A percentile compares a stretch with the other conserved stretches of the same genome.
These are phyloP conservation scores for Macrotus californicus DNA, from an alignment of 2,113 vertebrate genomes.

Conservation along the genomic window DNA sequence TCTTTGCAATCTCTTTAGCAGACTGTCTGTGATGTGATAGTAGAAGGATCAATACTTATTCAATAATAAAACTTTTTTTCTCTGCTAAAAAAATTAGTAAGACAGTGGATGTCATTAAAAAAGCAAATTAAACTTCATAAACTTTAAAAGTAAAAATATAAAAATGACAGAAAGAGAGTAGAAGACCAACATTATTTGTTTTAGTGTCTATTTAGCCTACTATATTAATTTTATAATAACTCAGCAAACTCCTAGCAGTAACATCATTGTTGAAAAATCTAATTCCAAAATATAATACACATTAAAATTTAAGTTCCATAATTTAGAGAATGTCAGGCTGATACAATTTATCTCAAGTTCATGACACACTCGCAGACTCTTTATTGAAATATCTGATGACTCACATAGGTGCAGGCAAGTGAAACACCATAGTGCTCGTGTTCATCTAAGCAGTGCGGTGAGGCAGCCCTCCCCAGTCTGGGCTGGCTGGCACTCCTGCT, in stretches of 20 bases:
- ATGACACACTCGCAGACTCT: background rate
- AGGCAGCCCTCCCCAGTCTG: background rate
- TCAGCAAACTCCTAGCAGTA: background rate
- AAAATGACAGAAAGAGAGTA: background rate
- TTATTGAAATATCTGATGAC: background rate
- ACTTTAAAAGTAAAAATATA: constrained; percentile 2
- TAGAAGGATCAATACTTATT: background rate
- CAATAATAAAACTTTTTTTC: background rate
- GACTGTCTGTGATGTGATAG: background rate
- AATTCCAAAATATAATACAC: constrained; percentile 36
- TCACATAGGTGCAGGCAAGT: background rate
- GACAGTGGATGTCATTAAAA: background rate
- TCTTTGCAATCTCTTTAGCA: background rate
- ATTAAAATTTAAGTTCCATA: background rate
- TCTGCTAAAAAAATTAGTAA: background rate
- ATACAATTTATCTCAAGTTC: background rate
- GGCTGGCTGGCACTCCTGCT: background rate
- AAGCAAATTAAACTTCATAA: constrained; percentile 10
- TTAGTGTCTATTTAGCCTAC: background rate
- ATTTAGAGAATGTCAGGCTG: background rate
- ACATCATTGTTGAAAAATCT: constrained; percentile 6
- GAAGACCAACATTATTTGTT: background rate
- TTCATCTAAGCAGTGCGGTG: background rate
- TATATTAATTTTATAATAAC: background rate
- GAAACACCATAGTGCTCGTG: background rate